These are phyloP conservation scores for Hyposoter dolosus DNA, from an alignment of 2,888 invertebrate genomes.

Conservation along the genomic window DNA sequence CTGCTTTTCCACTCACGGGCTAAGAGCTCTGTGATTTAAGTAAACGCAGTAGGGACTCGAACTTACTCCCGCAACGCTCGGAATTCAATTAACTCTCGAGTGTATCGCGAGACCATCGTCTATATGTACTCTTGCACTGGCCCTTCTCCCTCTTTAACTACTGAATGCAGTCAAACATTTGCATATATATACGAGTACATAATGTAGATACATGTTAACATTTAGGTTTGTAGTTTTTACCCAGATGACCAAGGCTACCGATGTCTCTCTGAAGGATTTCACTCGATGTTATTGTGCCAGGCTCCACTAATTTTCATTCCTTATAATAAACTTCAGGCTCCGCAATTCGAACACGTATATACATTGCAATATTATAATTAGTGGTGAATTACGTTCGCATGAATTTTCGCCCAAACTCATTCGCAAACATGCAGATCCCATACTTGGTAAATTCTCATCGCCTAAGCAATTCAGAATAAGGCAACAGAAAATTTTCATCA, in stretches of 20 bases:
- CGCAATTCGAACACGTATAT: background rate
- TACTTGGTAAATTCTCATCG: background rate
- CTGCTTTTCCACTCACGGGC: constrained; percentile 58
- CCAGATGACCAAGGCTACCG: background rate
- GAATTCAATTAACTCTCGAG: constrained; percentile 82
- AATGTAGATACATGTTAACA: constrained; percentile 22
- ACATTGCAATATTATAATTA: background rate
- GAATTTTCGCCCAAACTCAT: background rate
- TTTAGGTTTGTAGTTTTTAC: constrained; percentile 32
- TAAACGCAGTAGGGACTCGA: constrained; percentile 74
- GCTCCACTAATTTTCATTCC: background rate
- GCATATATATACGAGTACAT: constrained; percentile 42
- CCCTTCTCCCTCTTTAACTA: constrained; percentile 64
- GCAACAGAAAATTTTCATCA: too few relatives aligned
- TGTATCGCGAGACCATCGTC: constrained; percentile 77
- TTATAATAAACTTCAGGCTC: background rate
- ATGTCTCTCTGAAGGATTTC: constrained; percentile 17
- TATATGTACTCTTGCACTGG: constrained; percentile 64
- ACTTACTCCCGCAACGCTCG: constrained; percentile 76
- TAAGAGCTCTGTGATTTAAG: constrained; percentile 80
- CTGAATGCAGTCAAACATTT: constrained; percentile 57
- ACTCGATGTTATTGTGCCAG: background rate
- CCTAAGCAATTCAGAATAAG: background rate
- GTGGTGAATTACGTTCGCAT: background rate
- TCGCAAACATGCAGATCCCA: background rate